phyloP scores from a whole-genome alignment of 2,888 invertebrate genomes.

The Cheilosia soror region DNA sequence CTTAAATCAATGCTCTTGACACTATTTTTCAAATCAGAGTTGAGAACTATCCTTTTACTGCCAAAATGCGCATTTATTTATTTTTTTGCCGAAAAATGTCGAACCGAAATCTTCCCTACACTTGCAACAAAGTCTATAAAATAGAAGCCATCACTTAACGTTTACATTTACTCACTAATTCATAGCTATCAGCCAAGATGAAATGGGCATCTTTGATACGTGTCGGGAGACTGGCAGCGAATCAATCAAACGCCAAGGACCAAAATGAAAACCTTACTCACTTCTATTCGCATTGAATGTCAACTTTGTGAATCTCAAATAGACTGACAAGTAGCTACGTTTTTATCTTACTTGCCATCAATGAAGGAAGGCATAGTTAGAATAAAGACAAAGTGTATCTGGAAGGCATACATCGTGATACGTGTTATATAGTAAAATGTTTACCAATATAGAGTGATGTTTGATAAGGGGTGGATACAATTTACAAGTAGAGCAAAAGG shows the following conservation, averaged over 20 bases:
- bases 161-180: background rate
- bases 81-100: background rate
- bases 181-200: slow-evolving; percentile 28
- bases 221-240: slow-evolving; percentile 56
- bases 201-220: slow-evolving; percentile 23
- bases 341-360: background rate
- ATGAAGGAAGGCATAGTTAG: no score
- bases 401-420: no score
- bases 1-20: no score
- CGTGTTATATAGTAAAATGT: no score
- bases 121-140: background rate
- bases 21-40: no score
- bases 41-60: no score
- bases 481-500: no score
- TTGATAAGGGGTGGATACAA: no score
- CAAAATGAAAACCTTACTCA: slow-evolving; percentile 65
- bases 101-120: slow-evolving; percentile 6
- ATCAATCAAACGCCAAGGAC: slow-evolving; percentile 67
- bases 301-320: slow-evolving; percentile 49
- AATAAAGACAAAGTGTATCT: no score
- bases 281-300: slow-evolving; percentile 45
- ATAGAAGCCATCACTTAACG: slow-evolving; percentile 21
- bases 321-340: slow-evolving; percentile 6
- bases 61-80: no score
- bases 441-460: no score